Conservation (phyloP, 2,888 invertebrate genomes). For the Stramonita haemastoma region DNA sequence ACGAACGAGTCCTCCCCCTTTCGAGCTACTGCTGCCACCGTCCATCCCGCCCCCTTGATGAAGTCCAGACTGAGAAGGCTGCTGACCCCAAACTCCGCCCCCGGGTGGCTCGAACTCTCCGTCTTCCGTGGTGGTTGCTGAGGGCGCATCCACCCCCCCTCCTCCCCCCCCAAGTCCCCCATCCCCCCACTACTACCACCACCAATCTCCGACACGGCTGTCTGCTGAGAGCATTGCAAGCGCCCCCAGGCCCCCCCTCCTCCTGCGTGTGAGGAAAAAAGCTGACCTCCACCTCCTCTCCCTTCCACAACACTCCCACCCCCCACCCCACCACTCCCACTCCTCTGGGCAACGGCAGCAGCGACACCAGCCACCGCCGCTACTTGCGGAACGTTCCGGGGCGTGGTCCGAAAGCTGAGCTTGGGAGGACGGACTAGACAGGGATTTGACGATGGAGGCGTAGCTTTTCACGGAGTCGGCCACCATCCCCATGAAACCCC, state of each 20-base stretch:
- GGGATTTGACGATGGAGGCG: constrained; percentile 40
- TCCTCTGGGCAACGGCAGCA: no score
- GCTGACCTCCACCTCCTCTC: no score
- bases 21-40: not conserved
- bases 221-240: not conserved
- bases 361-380: no score
- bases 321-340: no score
- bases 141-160: not conserved
- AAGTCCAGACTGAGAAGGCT: not conserved
- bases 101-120: not conserved
- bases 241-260: not conserved
- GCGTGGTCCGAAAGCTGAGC: not conserved
- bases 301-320: no score
- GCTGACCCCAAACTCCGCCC: not conserved
- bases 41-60: not conserved
- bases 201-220: not conserved
- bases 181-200: not conserved
- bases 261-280: not conserved
- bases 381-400: no score
- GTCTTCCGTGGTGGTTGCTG: not conserved
- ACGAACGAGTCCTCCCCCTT: not conserved
- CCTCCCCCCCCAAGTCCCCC: not conserved
- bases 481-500: constrained; percentile 14
- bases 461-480: constrained; percentile 28
- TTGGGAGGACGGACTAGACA: constrained; percentile 26